These are phyloP conservation scores for Epinotia demarniana DNA, from an alignment of 2,888 invertebrate genomes.

Conservation along the genomic window DNA sequence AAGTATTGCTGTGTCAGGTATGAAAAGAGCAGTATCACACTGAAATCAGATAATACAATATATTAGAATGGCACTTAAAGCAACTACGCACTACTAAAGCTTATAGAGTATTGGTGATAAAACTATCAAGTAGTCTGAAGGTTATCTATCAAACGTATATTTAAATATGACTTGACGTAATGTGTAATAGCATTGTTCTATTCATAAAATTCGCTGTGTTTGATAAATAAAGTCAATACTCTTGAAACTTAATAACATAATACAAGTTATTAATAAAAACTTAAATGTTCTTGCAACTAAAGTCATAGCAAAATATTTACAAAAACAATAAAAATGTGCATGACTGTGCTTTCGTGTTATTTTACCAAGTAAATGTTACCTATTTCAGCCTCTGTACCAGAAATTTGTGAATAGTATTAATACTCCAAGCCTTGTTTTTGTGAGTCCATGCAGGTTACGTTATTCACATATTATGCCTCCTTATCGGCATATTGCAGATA, in stretches of 20 bases:
- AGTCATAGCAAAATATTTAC: not conserved
- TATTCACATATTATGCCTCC: not conserved
- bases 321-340: constrained; percentile 16
- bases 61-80: constrained; percentile 43
- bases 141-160: constrained; percentile 14
- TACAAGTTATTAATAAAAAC: not conserved
- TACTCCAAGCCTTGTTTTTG: constrained; percentile 8
- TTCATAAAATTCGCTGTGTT: not conserved
- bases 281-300: constrained; percentile 10
- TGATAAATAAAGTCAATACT: constrained; percentile 7
- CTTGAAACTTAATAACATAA: not conserved
- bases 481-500: not conserved
- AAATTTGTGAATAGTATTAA: constrained; percentile 19
- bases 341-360: not conserved
- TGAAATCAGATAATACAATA: constrained; percentile 65
- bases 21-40: constrained; percentile 75
- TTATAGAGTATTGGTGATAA: constrained; percentile 29
- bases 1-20: constrained; percentile 77
- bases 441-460: constrained; percentile 19
- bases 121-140: constrained; percentile 9
- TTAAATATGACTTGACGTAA: not conserved
- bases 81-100: constrained; percentile 20
- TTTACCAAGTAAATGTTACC: not conserved
- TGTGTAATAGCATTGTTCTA: not conserved
- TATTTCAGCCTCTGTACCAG: constrained; percentile 6